Evolutionary conservation across 2,797 vertebrate genomes (phyloP).

Genomic region (Brachyalestes nurse): DNA sequence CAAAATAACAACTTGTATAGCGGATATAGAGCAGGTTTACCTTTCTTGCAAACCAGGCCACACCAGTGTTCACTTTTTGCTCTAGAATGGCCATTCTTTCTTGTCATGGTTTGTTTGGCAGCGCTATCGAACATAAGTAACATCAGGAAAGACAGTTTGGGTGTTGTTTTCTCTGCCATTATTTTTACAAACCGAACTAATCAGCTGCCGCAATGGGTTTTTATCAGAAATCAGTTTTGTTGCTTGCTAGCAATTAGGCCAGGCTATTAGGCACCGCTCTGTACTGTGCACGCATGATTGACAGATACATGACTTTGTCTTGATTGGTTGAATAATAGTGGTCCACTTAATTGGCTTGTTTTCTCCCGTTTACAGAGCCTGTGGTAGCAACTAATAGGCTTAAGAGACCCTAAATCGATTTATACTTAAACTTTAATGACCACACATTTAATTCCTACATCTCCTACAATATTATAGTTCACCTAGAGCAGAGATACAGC

Average conservation of each 20-base stretch:
- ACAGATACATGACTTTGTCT: background rate
- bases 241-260: background rate
- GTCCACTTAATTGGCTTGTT: background rate
- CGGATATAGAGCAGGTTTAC: no score
- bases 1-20: no score
- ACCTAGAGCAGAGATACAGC: background rate
- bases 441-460: background rate
- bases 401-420: background rate
- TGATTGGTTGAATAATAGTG: background rate
- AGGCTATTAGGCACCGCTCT: background rate
- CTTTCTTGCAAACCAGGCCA: no score
- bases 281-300: background rate
- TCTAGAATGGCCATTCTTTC: no score
- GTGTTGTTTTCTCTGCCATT: background rate
- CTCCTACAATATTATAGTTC: constrained; percentile 22
- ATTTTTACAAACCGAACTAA: background rate
- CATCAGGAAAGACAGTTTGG: no score
- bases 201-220: background rate
- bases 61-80: no score
- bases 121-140: background rate
- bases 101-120: background rate
- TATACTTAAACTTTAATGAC: background rate
- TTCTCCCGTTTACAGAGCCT: background rate
- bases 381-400: background rate
- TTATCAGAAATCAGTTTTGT: background rate